phyloP scores from a whole-genome alignment of 2,888 invertebrate genomes.

The Troglohyphantes excavatus region DNA sequence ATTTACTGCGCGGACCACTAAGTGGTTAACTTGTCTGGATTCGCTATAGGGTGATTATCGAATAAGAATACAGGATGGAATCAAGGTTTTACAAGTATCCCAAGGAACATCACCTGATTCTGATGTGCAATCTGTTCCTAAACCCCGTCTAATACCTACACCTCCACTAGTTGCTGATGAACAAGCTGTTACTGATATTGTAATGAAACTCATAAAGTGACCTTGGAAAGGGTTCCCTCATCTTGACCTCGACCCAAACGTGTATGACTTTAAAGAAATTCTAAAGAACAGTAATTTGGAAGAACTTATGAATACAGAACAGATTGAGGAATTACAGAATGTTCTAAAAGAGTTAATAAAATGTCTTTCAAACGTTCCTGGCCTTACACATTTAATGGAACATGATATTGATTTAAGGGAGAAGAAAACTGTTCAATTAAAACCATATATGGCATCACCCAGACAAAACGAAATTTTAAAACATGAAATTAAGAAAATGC shows the following conservation, averaged over 20 bases:
- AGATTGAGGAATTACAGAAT: background rate
- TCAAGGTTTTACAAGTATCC: background rate
- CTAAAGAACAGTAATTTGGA: background rate
- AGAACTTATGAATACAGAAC: background rate
- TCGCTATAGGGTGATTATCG: constrained; percentile 15
- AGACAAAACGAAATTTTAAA: constrained; percentile 28
- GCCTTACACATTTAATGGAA: background rate
- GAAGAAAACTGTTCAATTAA: background rate
- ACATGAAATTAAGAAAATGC: constrained; percentile 31
- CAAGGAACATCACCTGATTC: too few relatives aligned
- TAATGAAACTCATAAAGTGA: too few relatives aligned
- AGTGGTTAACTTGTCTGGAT: constrained; percentile 31
- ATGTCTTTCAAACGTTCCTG: constrained; percentile 29
- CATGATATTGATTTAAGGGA: background rate
- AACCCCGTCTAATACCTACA: too few relatives aligned
- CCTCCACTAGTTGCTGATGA: too few relatives aligned
- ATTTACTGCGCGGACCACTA: background rate
- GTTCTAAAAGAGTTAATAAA: background rate
- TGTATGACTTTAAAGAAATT: constrained; percentile 7
- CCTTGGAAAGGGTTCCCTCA: too few relatives aligned
- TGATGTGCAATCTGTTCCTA: too few relatives aligned
- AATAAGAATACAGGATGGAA: constrained; percentile 14
- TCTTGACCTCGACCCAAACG: constrained; percentile 2
- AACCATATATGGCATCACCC: background rate
- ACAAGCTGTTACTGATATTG: too few relatives aligned